phyloP scores from a whole-genome alignment of 2,888 invertebrate species.

The Anaspis maculata region DNA sequence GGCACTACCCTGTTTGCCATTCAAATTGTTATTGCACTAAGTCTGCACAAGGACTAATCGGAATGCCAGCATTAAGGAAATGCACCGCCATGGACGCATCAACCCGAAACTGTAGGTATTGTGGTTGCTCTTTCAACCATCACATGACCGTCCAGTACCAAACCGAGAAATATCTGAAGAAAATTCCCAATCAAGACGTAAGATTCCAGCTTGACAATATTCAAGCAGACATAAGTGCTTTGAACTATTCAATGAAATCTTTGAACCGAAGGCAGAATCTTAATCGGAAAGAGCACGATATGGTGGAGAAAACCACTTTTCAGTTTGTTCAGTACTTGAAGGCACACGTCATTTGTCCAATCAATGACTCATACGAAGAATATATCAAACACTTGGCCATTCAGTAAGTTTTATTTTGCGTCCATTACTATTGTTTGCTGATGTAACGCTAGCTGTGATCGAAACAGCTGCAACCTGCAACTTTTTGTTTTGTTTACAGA shows the following conservation, averaged over 20 bases:
- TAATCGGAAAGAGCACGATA: slow-evolving; percentile 23
- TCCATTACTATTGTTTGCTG: not conserved
- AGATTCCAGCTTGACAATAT: slow-evolving; percentile 21
- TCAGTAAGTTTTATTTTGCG: slow-evolving; percentile 20
- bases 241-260: slow-evolving; percentile 18
- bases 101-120: slow-evolving; percentile 22
- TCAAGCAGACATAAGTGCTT: slow-evolving; percentile 19
- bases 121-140: slow-evolving; percentile 26
- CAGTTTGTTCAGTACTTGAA: slow-evolving; percentile 32
- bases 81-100: slow-evolving; percentile 29
- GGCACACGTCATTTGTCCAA: slow-evolving; percentile 29
- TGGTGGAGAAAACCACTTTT: slow-evolving; percentile 25
- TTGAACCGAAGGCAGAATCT: slow-evolving; percentile 18
- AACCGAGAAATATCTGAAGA: slow-evolving; percentile 24
- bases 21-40: slow-evolving; percentile 29
- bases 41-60: slow-evolving; percentile 30
- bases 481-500: too few relatives aligned
- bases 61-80: slow-evolving; percentile 25
- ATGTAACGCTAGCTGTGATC: too few relatives aligned
- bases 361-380: slow-evolving; percentile 30
- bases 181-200: slow-evolving; percentile 23
- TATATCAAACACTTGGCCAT: slow-evolving; percentile 31
- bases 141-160: slow-evolving; percentile 36
- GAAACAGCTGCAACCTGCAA: too few relatives aligned
- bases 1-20: slow-evolving; percentile 34